Conservation (phyloP, 2,113 vertebrate species). For the Saguinus imperator region DNA sequence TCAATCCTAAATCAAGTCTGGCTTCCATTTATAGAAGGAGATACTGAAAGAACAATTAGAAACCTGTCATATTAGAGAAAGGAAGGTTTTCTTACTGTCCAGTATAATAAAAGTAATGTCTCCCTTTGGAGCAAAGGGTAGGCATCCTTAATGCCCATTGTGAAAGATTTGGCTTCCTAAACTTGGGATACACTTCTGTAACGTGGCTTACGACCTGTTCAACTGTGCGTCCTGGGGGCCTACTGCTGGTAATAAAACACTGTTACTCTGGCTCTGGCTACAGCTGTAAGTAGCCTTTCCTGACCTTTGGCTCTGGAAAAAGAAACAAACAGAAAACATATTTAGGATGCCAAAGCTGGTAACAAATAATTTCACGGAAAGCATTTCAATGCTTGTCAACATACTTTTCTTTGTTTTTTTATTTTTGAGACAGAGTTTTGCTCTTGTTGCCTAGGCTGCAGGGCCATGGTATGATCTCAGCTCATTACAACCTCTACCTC, state of each 20-base stretch:
- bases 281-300: not conserved
- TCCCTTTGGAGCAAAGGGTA: not conserved
- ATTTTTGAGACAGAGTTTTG: too few species aligned
- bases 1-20: not conserved
- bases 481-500: too few species aligned
- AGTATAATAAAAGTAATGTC: not conserved
- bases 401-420: not conserved
- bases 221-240: not conserved
- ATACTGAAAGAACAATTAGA: not conserved
- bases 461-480: fast-evolving
- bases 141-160: not conserved
- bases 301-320: not conserved
- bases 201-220: not conserved
- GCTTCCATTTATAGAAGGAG: not conserved
- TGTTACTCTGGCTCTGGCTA: not conserved
- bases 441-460: too few species aligned
- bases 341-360: not conserved
- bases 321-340: not conserved
- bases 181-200: not conserved
- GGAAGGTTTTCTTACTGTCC: not conserved
- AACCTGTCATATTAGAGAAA: not conserved
- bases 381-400: not conserved
- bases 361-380: not conserved
- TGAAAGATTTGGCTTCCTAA: not conserved
- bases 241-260: not conserved